Base-by-base conservation (phyloP, 2,888 invertebrate genomes). In the Stenolophus ochropezus region DNA sequence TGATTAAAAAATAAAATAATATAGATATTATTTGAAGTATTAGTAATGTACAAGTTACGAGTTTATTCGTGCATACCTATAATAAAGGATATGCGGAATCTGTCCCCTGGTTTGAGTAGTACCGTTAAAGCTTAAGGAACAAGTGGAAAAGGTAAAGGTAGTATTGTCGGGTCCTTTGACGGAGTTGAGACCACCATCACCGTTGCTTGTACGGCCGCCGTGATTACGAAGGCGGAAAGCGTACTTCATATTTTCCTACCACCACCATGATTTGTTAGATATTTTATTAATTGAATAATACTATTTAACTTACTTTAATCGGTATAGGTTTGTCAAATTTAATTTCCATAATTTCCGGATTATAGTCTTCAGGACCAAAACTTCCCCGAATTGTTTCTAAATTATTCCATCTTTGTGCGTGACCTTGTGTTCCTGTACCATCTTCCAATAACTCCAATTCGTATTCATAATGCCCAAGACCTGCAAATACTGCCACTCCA, bases 71-170 rank as follows among this genome's bases (percentile, higher is more conserved):
- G 33, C 83, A 84, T 89, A 95, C 93, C 94, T 96, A 90, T 93
- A 97, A 87, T 98, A 99, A 14, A 98, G 91, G 69, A 99, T 92
- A 86, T 96, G 95, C 0, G 99, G 98, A 86, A 99, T 94, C 90
- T 99, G 99, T 6, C 99, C 99, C 77, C 98, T 92, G 0, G 96
- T 95, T 83, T 97, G 93, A 4, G 97, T 98, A 0, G 98, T 98
- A n/a, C 98, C 98, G 88, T 98, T 98, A 88, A 96, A 96, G 88
- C 98, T 98, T 58, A 98, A 91, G 8, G 97, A 96, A 88, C 97
- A 98, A 0, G 97, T 95, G 25, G 95, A 94, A 88, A 97, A 98
- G 65, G 95, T 93, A 89, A 98, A 98, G 0, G 94, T 94, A 4
- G 96, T 96, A 61, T 97, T 97, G 89, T 98, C 98, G 0, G 97